These are phyloP conservation scores for Grammomys dolichurus DNA, from an alignment of 2,113 vertebrate genomes.

Conservation along the genomic window DNA sequence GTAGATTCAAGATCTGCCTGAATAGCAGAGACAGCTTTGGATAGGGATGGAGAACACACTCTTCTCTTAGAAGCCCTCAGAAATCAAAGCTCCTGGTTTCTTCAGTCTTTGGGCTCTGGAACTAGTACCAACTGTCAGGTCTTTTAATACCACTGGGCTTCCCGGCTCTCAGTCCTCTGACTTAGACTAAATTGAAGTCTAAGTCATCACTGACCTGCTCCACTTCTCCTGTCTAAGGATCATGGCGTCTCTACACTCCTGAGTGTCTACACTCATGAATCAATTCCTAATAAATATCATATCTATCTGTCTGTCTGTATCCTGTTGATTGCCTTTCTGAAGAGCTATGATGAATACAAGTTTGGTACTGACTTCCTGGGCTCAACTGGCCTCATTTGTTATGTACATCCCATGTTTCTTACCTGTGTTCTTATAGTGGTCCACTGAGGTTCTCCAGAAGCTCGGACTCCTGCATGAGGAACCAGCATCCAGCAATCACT, in stretches of 20 bases:
- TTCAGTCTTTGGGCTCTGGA: neutral
- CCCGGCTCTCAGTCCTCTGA: neutral
- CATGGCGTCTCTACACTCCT: neutral
- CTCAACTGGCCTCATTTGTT: neutral
- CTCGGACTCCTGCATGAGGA: neutral
- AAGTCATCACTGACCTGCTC: neutral
- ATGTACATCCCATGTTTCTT: neutral
- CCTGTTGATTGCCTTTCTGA: neutral
- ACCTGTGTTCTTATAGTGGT: neutral
- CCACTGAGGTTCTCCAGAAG: neutral
- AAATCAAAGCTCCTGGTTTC: neutral
- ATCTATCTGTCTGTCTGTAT: neutral
- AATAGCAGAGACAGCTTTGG: neutral
- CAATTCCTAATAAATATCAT: neutral
- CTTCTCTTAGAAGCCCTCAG: neutral
- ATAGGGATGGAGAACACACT: neutral
- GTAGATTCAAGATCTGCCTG: neutral
- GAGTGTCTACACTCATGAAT: neutral
- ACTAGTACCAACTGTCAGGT: too few species aligned
- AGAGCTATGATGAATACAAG: neutral
- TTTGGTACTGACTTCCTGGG: neutral
- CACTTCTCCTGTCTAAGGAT: neutral
- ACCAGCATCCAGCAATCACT: neutral
- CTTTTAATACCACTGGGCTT: neutral
- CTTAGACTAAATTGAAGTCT: too few species aligned